Base-by-base conservation (phyloP, 2,797 vertebrate genomes). In the Sebastolobus altivelis region DNA sequence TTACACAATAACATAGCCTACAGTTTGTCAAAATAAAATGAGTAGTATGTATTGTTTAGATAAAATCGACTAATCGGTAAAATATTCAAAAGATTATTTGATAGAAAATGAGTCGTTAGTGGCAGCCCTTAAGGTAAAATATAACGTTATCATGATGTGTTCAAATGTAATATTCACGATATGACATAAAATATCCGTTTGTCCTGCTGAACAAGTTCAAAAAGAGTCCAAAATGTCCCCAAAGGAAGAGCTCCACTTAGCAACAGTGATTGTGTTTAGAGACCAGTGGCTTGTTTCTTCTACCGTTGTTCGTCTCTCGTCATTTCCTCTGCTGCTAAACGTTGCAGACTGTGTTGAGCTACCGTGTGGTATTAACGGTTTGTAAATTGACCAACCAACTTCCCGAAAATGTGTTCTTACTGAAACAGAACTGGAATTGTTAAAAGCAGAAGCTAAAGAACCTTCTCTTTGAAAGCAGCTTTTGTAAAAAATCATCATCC, bases 351-450 rank as follows among this genome's bases (percentile, higher is more conserved):
- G 49, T 65, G 56, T 65, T 52, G 59, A 72, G 61, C 73, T 46
- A 65, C 31, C n/a, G 27, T 38, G 65, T 40, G 55, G 1, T 20
- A 49, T 82, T 22, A 61, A 27, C 55, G 8, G 43, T 59, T 77
- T 76, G 20, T 55, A 55, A 83, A 89, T 75, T 13, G 62, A 37
- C 16, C 61, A 7, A 31, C 9, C 2, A 2, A 71, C 43, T 89
- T 80, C 75, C 71, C 22, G 22, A 61, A 74, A 77, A 65, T 49
- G 4, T 35, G 33, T 40, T 63, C 18, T 54, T 55, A 75, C 3
- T 73, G 61, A 91, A 90, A 84, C 73, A 31, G 75, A 92, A 88
- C 43, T 69, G 71, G 89, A 88, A 87, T 58, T 20, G 74, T 73
- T 60, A 10, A 59, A 58, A 63, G 14, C 22, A n/a, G 25, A 18